These are phyloP conservation scores for Zophobas atratus DNA, from an alignment of 1,140 invertebrate genomes.

Conservation along the genomic window DNA sequence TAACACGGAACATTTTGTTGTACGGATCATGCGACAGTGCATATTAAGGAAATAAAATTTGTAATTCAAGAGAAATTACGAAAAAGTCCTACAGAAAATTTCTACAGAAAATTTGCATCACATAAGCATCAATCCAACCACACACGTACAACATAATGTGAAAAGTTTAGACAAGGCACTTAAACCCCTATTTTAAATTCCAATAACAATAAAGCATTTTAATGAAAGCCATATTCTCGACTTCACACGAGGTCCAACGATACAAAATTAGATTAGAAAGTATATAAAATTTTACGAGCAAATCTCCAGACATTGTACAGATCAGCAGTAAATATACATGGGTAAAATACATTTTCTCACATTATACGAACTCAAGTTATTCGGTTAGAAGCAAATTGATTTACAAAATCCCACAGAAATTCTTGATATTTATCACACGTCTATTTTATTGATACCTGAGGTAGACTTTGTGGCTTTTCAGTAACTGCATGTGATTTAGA, in stretches of 20 bases:
- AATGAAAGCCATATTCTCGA: constrained; percentile 31
- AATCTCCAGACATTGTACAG: constrained; percentile 36
- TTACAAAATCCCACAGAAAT: constrained; percentile 17
- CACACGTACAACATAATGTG: background rate
- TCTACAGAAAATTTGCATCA: background rate
- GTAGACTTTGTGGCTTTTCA: constrained; percentile 10
- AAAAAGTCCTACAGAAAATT: too few relatives aligned
- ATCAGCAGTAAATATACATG: constrained; percentile 41
- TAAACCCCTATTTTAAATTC: constrained; percentile 19
- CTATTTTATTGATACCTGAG: constrained; percentile 16
- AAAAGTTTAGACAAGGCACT: background rate
- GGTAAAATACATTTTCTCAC: constrained; percentile 16
- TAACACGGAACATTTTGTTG: too few relatives aligned
- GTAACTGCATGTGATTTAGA: constrained; percentile 15
- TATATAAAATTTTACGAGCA: constrained; percentile 45
- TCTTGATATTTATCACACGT: constrained; percentile 8
- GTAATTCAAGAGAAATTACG: too few relatives aligned
- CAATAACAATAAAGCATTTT: constrained; percentile 46
- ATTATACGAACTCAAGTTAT: background rate
- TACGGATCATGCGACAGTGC: too few relatives aligned
- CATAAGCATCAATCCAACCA: background rate
- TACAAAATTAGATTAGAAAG: constrained; percentile 35
- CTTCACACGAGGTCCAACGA: background rate
- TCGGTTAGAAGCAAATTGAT: background rate
- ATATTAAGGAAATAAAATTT: too few relatives aligned